These are phyloP conservation scores for Syngnathus rostellatus DNA, from an alignment of 2,797 vertebrate species.

Conservation along the genomic window DNA sequence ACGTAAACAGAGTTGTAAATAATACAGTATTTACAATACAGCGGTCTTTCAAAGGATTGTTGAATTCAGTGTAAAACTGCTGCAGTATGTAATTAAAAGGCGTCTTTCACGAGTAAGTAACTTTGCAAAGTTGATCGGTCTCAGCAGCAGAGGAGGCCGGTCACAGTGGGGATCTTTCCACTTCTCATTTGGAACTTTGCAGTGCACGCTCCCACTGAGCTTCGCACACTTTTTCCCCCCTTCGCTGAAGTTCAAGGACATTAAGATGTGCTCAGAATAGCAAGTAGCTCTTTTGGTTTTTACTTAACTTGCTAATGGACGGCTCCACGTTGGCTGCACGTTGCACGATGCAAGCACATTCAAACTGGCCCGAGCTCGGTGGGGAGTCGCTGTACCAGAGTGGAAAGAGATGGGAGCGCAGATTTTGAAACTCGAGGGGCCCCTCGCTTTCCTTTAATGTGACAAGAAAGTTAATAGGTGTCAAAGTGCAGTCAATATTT, in stretches of 20 bases:
- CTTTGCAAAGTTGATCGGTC: constrained; percentile 6
- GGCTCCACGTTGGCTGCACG: constrained; percentile 12
- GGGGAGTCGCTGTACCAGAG: constrained; percentile 35
- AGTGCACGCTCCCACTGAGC: constrained; percentile 51
- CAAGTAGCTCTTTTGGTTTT: constrained; percentile 61
- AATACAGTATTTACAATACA: neutral
- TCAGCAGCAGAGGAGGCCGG: constrained; percentile 1
- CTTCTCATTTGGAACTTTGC: constrained; percentile 47
- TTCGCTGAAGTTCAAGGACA: constrained; percentile 62
- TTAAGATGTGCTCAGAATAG: constrained; percentile 74
- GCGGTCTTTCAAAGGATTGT: neutral
- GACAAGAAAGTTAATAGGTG: constrained; percentile 62
- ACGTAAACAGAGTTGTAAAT: neutral
- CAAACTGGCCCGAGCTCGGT: constrained; percentile 17
- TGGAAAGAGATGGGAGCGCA: constrained; percentile 43
- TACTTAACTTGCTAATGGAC: constrained; percentile 49
- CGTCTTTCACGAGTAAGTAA: neutral
- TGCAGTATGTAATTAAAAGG: neutral
- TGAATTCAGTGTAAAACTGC: neutral
- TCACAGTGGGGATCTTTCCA: constrained; percentile 37
- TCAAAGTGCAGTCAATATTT: constrained; percentile 60
- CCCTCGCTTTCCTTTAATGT: constrained; percentile 47
- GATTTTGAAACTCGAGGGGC: constrained; percentile 53
- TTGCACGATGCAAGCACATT: constrained; percentile 33
- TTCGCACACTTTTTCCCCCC: constrained; percentile 34